A percentile compares a stretch with the other conserved stretches of the same genome.
Conservation (phyloP, 2,888 invertebrate species). For the Caenorhabditis sp. region DNA sequence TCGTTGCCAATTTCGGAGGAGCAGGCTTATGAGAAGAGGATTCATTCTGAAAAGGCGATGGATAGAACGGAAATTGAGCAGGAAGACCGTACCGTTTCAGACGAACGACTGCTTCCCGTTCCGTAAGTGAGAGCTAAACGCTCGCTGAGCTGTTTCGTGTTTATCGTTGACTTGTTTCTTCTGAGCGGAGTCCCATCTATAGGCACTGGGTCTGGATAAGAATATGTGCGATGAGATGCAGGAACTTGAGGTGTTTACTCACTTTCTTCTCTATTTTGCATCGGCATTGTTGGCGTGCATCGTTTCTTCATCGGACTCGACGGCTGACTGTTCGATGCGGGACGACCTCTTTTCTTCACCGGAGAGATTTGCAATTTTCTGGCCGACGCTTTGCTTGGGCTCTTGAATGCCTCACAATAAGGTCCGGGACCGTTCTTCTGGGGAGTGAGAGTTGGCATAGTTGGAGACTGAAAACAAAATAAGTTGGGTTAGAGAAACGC, state of each 20-base stretch:
- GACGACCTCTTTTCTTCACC: constrained; percentile 18
- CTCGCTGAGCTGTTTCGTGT: not conserved
- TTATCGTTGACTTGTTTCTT: constrained; percentile 2
- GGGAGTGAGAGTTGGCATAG: constrained; percentile 16
- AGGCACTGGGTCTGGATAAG: not conserved
- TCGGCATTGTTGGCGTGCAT: not conserved
- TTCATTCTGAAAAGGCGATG: not conserved
- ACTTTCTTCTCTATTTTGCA: not conserved
- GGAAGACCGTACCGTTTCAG: not conserved
- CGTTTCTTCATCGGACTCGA: constrained; percentile 17
- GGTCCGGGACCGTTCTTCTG: too few relatives aligned
- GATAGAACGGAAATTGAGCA: not conserved
- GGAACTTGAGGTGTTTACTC: not conserved
- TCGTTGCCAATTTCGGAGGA: constrained; percentile 9
- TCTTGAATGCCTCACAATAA: too few relatives aligned
- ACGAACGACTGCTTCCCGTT: not conserved
- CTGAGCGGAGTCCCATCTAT: constrained; percentile 4
- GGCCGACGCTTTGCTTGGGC: too few relatives aligned
- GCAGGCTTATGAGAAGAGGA: too few relatives aligned
- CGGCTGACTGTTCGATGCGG: not conserved
- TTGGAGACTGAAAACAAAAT: not conserved
- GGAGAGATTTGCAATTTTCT: not conserved
- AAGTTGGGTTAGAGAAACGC: too few relatives aligned
- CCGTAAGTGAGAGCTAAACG: constrained; percentile 24
- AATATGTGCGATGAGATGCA: not conserved